Percentiles rank a stretch among this genome's conserved stretches.
Conservation (phyloP, 2,888 invertebrate genomes). For the Eristalis tenax region DNA sequence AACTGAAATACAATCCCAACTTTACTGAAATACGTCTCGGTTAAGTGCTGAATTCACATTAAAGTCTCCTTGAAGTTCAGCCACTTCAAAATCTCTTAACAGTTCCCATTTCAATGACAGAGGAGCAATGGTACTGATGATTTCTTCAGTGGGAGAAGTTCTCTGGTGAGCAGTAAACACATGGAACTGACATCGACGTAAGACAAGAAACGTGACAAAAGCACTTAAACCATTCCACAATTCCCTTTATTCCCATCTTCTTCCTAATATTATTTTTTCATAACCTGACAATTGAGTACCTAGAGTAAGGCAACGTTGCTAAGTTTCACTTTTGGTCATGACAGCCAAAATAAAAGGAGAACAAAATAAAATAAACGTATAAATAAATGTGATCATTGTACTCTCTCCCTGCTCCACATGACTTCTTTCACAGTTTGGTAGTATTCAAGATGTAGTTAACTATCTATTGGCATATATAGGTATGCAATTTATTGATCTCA, state of each 20-base stretch:
- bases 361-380: slow-evolving; percentile 35
- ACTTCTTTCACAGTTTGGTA: slow-evolving; percentile 35
- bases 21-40: not conserved
- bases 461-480: slow-evolving; percentile 31
- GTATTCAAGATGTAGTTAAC: slow-evolving; percentile 31
- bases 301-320: slow-evolving; percentile 60
- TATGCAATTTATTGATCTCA: slow-evolving; percentile 56
- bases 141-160: slow-evolving; percentile 32
- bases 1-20: not conserved
- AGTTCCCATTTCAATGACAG: slow-evolving; percentile 10
- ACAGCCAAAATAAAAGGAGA: slow-evolving; percentile 24
- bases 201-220: slow-evolving; percentile 61
- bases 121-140: slow-evolving; percentile 10
- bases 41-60: slow-evolving; percentile 18
- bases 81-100: slow-evolving; percentile 28
- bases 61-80: slow-evolving; percentile 17
- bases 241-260: slow-evolving; percentile 50
- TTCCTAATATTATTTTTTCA: slow-evolving; percentile 55
- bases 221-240: slow-evolving; percentile 58
- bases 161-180: slow-evolving; percentile 45
- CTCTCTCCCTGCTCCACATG: slow-evolving; percentile 43
- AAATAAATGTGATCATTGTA: slow-evolving; percentile 66
- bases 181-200: slow-evolving; percentile 47
- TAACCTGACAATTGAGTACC: slow-evolving; percentile 57
- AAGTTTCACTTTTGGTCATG: slow-evolving; percentile 65